Evolutionary conservation across 2,113 vertebrate species (phyloP).

Genomic region (Ascaphus truei): DNA sequence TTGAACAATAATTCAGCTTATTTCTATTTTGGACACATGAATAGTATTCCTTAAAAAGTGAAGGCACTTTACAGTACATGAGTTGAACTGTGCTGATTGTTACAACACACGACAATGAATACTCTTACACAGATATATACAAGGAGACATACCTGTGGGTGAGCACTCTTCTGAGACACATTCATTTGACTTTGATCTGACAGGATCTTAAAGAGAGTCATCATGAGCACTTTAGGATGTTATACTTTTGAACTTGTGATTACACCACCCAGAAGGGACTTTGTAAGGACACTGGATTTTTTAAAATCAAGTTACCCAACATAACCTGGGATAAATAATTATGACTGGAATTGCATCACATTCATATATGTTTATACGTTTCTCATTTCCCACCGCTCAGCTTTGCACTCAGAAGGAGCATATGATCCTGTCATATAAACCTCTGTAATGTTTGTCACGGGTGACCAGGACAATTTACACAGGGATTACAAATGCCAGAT

Average conservation of each 20-base stretch:
- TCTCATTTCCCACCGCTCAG: too few species aligned
- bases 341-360: too few species aligned
- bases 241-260: not conserved
- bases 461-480: too few species aligned
- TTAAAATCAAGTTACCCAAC: too few species aligned
- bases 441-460: too few species aligned
- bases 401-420: too few species aligned
- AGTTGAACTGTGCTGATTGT: too few species aligned
- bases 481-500: too few species aligned
- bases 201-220: not conserved
- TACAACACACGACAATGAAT: not conserved
- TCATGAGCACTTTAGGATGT: not conserved
- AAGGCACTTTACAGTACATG: too few species aligned
- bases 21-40: not conserved
- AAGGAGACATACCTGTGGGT: not conserved
- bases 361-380: too few species aligned
- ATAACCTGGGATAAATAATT: too few species aligned
- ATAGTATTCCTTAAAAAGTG: not conserved
- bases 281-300: constrained; percentile 20
- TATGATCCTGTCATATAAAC: too few species aligned
- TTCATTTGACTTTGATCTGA: constrained; percentile 11
- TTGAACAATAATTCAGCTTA: not conserved
- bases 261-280: not conserved
- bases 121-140: not conserved
- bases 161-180: not conserved